phyloP scores from a whole-genome alignment of 2,888 invertebrate species.

The Bombylius major region DNA sequence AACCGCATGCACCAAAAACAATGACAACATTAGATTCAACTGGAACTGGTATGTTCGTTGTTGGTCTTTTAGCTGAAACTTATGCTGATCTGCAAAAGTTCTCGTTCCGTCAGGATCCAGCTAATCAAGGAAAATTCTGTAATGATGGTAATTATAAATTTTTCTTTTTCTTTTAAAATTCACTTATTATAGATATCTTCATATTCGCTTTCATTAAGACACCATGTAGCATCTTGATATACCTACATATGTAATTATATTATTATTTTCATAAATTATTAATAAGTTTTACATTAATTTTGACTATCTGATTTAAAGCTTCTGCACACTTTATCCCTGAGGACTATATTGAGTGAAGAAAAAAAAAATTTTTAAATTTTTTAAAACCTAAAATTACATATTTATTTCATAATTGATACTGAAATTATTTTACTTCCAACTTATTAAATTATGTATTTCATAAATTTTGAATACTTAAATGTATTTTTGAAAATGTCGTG shows the following conservation, averaged over 20 bases:
- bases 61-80: conserved; percentile 75
- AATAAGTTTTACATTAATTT: too few relatives aligned
- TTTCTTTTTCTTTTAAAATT: neutral
- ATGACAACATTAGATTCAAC: conserved; percentile 80
- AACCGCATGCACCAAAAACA: conserved; percentile 61
- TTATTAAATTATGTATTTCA: too few relatives aligned
- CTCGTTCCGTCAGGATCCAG: conserved; percentile 75
- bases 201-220: neutral
- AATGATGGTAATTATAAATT: conserved; percentile 56
- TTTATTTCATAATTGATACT: too few relatives aligned
- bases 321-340: too few relatives aligned
- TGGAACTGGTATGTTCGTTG: conserved; percentile 72
- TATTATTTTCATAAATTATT: neutral
- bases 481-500: too few relatives aligned
- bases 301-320: too few relatives aligned
- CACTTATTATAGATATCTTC: neutral
- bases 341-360: too few relatives aligned
- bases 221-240: neutral
- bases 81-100: conserved; percentile 89
- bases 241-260: neutral
- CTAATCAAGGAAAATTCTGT: conserved; percentile 85
- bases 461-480: too few relatives aligned
- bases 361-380: too few relatives aligned
- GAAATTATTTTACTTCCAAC: too few relatives aligned
- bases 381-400: too few relatives aligned